Percentiles rank a stretch among this genome's conserved stretches.
Evolutionary conservation across 2,888 invertebrate genomes (phyloP).

Genomic region (Morpho helenor): DNA sequence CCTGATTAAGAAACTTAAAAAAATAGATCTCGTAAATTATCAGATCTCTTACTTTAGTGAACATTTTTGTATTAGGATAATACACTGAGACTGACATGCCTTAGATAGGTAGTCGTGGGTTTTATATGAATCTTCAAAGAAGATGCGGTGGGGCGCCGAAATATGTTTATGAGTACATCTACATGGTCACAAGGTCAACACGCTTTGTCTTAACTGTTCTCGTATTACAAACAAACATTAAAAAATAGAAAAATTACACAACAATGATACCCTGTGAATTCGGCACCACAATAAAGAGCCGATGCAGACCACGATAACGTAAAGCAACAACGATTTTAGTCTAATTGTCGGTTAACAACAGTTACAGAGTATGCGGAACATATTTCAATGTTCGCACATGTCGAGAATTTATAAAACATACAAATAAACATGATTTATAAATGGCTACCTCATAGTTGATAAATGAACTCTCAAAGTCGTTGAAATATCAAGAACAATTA

Average conservation of each 20-base stretch:
- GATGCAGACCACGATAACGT: conserved; percentile 45
- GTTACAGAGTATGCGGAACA: conserved; percentile 28
- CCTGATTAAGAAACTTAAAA: no score
- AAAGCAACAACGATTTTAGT: conserved; percentile 35
- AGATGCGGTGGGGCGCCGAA: conserved; percentile 65
- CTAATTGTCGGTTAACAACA: no score
- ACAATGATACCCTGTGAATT: conserved; percentile 62
- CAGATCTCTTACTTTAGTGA: conserved; percentile 60
- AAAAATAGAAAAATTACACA: conserved; percentile 60
- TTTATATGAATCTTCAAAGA: conserved; percentile 67
- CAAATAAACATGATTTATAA: neutral
- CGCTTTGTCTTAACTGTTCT: conserved; percentile 70
- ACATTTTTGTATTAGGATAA: conserved; percentile 66
- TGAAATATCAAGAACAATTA: no score
- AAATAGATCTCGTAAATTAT: no score
- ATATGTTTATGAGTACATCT: conserved; percentile 42
- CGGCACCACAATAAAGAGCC: conserved; percentile 52
- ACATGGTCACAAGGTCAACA: conserved; percentile 55
- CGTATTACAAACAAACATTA: conserved; percentile 45
- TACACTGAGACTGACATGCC: conserved; percentile 69
- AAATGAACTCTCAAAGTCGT: conserved; percentile 1
- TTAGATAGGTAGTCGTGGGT: conserved; percentile 61
- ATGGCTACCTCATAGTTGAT: conserved; percentile 18
- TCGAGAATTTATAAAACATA: conserved; percentile 13
- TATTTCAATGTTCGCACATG: conserved; percentile 18